phyloP scores from a whole-genome alignment of 2,113 vertebrate genomes.

The Ursus arctos region DNA sequence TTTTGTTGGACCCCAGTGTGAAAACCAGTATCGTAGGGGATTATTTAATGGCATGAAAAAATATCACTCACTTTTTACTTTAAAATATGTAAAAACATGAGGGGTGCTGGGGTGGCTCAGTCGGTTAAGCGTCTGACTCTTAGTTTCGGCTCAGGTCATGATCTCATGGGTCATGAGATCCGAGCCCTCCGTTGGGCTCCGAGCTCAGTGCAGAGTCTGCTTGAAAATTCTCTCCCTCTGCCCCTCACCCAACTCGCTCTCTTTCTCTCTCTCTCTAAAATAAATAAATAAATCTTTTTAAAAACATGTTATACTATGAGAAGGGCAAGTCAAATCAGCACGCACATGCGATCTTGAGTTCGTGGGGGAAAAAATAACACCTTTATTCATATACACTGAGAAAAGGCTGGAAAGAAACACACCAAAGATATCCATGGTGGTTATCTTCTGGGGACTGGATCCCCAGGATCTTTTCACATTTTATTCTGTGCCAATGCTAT shows the following conservation, averaged over 20 bases:
- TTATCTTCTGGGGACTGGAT: not conserved
- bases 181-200: fast-evolving
- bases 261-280: not conserved
- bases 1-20: not conserved
- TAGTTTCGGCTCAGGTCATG: not conserved
- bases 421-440: not conserved
- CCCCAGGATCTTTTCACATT: not conserved
- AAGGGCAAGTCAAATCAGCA: not conserved
- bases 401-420: constrained; percentile 2
- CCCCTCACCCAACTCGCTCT: not conserved
- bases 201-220: not conserved
- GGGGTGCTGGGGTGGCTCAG: not conserved
- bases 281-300: not conserved
- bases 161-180: not conserved
- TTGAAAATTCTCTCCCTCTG: not conserved
- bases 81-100: constrained; percentile 32
- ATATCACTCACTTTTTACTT: not conserved
- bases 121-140: not conserved
- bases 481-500: not conserved
- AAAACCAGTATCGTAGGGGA: not conserved
- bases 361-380: not conserved
- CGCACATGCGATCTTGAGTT: not conserved
- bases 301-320: not conserved
- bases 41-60: constrained; percentile 12
- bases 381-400: not conserved